Conservation (phyloP, 2,888 invertebrate genomes). For the Lepidocyrtoides sp. region DNA sequence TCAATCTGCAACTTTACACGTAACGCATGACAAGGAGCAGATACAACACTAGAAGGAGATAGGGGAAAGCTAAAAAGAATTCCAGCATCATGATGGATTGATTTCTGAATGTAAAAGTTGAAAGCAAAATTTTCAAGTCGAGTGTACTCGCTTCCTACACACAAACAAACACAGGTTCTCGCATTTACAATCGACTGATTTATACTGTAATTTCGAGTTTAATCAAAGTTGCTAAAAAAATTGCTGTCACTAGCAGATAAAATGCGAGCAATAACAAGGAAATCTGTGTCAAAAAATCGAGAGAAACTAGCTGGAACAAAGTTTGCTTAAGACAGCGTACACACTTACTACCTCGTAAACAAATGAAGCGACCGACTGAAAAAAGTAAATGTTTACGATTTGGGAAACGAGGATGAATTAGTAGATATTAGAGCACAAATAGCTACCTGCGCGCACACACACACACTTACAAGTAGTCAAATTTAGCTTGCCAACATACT, state of each 20-base stretch:
- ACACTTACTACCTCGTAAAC: slow-evolving; percentile 29
- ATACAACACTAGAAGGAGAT: slow-evolving; percentile 90
- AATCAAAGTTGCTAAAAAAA: neutral
- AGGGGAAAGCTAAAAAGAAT: slow-evolving; percentile 90
- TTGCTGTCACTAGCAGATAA: neutral
- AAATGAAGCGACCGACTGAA: neutral
- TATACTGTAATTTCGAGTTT: neutral
- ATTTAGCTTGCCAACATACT: neutral
- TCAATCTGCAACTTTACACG: slow-evolving; percentile 87
- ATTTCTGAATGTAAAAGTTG: neutral
- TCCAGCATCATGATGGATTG: slow-evolving; percentile 85
- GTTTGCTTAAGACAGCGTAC: neutral
- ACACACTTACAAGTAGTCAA: no score
- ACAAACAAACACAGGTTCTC: neutral
- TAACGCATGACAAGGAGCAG: slow-evolving; percentile 90
- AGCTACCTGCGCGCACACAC: slow-evolving; percentile 18
- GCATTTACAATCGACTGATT: neutral
- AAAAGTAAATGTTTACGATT: slow-evolving; percentile 52
- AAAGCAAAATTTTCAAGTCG: neutral
- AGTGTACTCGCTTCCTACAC: no score
- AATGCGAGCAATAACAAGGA: neutral
- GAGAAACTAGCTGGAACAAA: neutral
- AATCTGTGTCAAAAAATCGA: neutral
- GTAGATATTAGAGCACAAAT: slow-evolving; percentile 25
- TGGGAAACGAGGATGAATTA: slow-evolving; percentile 12